A percentile compares a stretch with the other conserved stretches of the same genome.
Conservation (phyloP, 2,888 invertebrate species). For the Ochropleura plecta region DNA sequence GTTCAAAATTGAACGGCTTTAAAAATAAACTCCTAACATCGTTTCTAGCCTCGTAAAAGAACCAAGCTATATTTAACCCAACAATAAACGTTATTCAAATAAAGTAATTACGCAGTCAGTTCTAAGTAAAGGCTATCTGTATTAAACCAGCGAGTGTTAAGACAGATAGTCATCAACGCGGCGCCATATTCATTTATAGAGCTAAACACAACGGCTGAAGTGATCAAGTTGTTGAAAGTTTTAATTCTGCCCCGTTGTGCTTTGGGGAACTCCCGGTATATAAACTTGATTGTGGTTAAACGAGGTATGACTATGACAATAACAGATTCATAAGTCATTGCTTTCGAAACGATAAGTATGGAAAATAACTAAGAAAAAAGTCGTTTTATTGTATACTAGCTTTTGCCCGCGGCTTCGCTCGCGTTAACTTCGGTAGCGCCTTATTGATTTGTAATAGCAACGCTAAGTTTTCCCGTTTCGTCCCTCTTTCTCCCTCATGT, state of each 20-base stretch:
- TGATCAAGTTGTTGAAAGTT: slow-evolving; percentile 12
- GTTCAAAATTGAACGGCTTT: neutral
- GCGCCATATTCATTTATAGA: slow-evolving; percentile 45
- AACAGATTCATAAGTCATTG: neutral
- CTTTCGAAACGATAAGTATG: neutral
- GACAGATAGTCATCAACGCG: slow-evolving; percentile 52
- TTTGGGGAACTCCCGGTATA: slow-evolving; percentile 32
- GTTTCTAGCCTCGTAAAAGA: slow-evolving; percentile 1
- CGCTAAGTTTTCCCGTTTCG: no score
- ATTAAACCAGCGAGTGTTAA: slow-evolving; percentile 35
- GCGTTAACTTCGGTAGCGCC: no score
- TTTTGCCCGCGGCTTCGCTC: no score
- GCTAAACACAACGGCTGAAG: slow-evolving; percentile 5
- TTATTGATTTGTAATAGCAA: no score
- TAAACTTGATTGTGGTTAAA: neutral
- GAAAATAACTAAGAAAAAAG: neutral
- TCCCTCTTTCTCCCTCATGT: no score
- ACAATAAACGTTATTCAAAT: slow-evolving; percentile 52
- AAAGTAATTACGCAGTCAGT: slow-evolving; percentile 47
- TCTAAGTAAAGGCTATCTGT: slow-evolving; percentile 41
- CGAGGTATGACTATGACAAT: neutral
- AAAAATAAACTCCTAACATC: neutral
- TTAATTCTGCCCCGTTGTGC: neutral
- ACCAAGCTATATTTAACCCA: slow-evolving; percentile 26
- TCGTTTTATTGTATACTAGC: neutral